Percentiles rank a stretch among this genome's conserved stretches.
phyloP scores from a whole-genome alignment of 2,113 vertebrate genomes.

The Thomomys bottae region DNA sequence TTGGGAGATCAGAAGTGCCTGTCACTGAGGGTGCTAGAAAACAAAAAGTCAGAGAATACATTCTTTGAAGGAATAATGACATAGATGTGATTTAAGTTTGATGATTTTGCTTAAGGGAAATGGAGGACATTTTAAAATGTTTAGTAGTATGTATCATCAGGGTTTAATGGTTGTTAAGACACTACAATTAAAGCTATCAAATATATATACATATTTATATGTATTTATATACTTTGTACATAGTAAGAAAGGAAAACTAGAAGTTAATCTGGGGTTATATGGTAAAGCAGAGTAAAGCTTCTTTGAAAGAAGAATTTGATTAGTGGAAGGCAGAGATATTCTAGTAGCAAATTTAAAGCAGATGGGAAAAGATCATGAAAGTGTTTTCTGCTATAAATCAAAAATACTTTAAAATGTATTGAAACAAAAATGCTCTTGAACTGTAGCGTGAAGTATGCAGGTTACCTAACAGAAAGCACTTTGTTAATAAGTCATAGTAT shows the following conservation, averaged over 20 bases:
- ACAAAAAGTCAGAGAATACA: background rate
- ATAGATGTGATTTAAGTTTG: background rate
- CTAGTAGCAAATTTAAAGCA: constrained; percentile 81
- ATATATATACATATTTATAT: background rate
- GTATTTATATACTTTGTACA: background rate
- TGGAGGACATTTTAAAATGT: constrained; percentile 3
- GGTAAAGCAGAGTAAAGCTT: constrained; percentile 48
- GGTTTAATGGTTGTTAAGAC: background rate
- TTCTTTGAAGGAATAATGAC: background rate
- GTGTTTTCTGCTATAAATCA: constrained; percentile 68
- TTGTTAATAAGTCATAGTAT: background rate
- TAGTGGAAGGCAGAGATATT: constrained; percentile 73
- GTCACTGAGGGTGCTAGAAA: background rate
- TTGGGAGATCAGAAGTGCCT: background rate
- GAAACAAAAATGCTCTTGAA: constrained; percentile 38
- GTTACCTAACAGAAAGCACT: constrained; percentile 50
- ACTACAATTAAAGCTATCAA: constrained; percentile 27
- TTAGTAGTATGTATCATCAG: background rate
- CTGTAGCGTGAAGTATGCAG: constrained; percentile 32
- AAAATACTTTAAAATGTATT: constrained; percentile 56
- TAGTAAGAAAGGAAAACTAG: constrained; percentile 48
- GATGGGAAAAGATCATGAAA: constrained; percentile 75
- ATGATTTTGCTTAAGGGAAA: background rate
- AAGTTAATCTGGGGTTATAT: constrained; percentile 60
- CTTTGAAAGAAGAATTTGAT: constrained; percentile 44